Conservation (phyloP, 92 coral and sea anemone species). For the Zoanthus sociatus region DNA sequence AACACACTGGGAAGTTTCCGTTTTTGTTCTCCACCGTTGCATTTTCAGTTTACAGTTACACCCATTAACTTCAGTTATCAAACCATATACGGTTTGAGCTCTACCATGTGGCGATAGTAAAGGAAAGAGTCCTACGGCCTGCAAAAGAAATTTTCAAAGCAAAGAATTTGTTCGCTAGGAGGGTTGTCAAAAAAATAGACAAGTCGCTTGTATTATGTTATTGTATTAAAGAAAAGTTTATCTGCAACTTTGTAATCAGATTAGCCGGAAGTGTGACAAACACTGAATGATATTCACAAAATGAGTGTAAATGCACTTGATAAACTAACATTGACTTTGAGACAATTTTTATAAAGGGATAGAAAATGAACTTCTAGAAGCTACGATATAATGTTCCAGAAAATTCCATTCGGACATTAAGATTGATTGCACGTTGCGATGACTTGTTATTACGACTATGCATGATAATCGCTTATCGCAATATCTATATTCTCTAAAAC, state of each 20-base stretch:
- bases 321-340: constrained; percentile 39
- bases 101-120: constrained; percentile 17
- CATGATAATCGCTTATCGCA: constrained; percentile 35
- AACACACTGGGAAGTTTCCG: background rate
- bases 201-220: constrained; percentile 18
- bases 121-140: background rate
- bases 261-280: constrained; percentile 38
- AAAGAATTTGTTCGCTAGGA: constrained; percentile 21
- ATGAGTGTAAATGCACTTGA: constrained; percentile 36
- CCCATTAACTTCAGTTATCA: constrained; percentile 21
- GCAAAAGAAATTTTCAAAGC: constrained; percentile 9
- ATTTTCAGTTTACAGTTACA: background rate
- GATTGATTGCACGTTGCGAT: constrained; percentile 16
- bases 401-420: background rate
- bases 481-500: constrained; percentile 21
- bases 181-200: constrained; percentile 34
- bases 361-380: constrained; percentile 41
- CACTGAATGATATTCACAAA: constrained; percentile 21
- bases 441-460: background rate
- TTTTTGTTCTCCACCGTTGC: background rate
- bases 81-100: background rate
- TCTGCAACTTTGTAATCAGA: constrained; percentile 37
- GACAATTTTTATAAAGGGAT: background rate
- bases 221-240: constrained; percentile 35
- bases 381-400: constrained; percentile 23